A percentile compares a stretch with the other conserved stretches of the same genome.
Evolutionary conservation across 2,113 vertebrate genomes (phyloP).

Genomic region (Amphilophus citrinellus): DNA sequence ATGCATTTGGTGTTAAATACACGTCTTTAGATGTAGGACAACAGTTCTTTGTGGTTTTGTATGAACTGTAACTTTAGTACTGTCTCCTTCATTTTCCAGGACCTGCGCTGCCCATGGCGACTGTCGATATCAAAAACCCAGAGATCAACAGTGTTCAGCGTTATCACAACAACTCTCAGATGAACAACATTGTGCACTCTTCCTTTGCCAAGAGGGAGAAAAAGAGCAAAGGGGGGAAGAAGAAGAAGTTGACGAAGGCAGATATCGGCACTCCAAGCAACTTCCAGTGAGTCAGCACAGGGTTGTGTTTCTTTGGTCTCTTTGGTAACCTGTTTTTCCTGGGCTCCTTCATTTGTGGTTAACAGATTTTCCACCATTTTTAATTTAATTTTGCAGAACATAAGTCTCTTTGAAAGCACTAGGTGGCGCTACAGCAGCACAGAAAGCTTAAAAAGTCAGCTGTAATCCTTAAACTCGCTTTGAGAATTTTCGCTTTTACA

Average conservation of each 20-base stretch:
- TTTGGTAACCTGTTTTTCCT: not conserved
- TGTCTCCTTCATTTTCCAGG: constrained; percentile 73
- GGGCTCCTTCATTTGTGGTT: not conserved
- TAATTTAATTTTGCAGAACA: not conserved
- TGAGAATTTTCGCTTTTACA: not conserved
- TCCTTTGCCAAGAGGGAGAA: constrained; percentile 93
- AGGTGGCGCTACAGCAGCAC: constrained; percentile 4
- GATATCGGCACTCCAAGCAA: constrained; percentile 99
- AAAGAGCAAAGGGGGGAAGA: constrained; percentile 91
- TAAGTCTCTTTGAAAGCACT: not conserved
- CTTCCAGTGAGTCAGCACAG: constrained; percentile 90
- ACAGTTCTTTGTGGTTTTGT: not conserved
- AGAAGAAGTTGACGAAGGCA: constrained; percentile 95
- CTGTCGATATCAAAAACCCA: constrained; percentile 97
- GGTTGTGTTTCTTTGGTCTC: not conserved
- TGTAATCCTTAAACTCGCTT: not conserved
- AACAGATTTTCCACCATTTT: not conserved
- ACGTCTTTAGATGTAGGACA: not conserved
- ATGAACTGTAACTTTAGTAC: not conserved
- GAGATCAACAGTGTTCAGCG: constrained; percentile 90
- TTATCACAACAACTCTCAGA: constrained; percentile 86
- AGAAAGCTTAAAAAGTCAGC: not conserved
- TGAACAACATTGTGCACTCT: constrained; percentile 91
- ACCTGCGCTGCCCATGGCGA: constrained; percentile 93
- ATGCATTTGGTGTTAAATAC: not conserved